Conservation (phyloP, 2,888 invertebrate species). For the Agrilus cyanescens region DNA sequence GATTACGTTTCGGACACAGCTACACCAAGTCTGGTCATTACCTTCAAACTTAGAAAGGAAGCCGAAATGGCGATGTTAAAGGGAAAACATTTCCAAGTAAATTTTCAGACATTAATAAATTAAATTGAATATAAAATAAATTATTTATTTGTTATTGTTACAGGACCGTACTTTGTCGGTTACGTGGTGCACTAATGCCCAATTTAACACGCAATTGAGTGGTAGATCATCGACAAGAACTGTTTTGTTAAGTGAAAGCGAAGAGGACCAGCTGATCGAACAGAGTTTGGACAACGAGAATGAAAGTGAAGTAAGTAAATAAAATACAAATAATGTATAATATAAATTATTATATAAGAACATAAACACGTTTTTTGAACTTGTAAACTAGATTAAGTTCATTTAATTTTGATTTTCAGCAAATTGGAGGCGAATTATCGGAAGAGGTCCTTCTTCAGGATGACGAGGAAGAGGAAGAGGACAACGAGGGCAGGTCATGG, state of each 20-base stretch:
- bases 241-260: conserved; percentile 32
- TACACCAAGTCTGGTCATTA: conserved; percentile 63
- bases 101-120: too few relatives aligned
- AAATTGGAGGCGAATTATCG: conserved; percentile 33
- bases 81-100: conserved; percentile 63
- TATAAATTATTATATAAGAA: not conserved
- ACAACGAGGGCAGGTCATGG: conserved; percentile 78
- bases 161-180: conserved; percentile 35
- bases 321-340: not conserved
- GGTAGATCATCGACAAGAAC: conserved; percentile 22
- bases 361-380: conserved; percentile 1
- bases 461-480: conserved; percentile 80
- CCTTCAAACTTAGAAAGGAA: conserved; percentile 63
- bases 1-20: conserved; percentile 62
- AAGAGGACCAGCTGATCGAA: conserved; percentile 35
- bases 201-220: conserved; percentile 26
- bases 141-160: conserved; percentile 7
- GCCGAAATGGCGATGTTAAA: conserved; percentile 68
- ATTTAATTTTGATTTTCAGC: conserved; percentile 15
- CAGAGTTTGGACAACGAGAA: conserved; percentile 34
- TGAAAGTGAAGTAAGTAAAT: conserved; percentile 31
- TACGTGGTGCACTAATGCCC: conserved; percentile 30
- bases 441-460: conserved; percentile 64
- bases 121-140: too few relatives aligned
- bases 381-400: conserved; percentile 5